Percentiles rank a stretch among this genome's conserved stretches.
Evolutionary conservation across 23 tunicate species (phyloP).

Genomic region (Trididemnum nubilum): DNA sequence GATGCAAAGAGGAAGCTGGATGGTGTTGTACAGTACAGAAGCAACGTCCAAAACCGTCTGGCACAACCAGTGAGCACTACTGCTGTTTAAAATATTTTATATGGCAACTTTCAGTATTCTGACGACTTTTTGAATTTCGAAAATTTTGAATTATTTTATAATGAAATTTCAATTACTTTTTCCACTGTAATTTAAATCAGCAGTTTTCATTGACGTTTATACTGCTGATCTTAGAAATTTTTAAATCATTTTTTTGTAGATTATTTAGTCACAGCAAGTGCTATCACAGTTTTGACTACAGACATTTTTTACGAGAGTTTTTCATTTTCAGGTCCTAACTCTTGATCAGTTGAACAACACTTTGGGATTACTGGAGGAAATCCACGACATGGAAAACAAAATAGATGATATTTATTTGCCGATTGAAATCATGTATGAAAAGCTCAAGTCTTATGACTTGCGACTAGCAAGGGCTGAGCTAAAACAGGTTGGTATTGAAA

Average conservation of each 20-base stretch:
- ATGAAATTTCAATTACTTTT: too few relatives aligned
- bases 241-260: too few relatives aligned
- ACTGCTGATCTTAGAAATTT: too few relatives aligned
- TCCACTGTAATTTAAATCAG: too few relatives aligned
- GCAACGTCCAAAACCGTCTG: constrained; percentile 65
- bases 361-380: constrained; percentile 74
- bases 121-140: too few relatives aligned
- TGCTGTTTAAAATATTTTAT: too few relatives aligned
- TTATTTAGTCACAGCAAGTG: too few relatives aligned
- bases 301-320: too few relatives aligned
- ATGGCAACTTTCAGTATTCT: too few relatives aligned
- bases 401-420: constrained; percentile 90
- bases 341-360: constrained; percentile 86
- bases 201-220: too few relatives aligned
- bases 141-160: too few relatives aligned
- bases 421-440: constrained; percentile 88
- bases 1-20: constrained; percentile 83
- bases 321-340: constrained; percentile 77
- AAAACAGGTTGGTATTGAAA: constrained; percentile 55
- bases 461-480: constrained; percentile 82
- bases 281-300: too few relatives aligned
- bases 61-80: constrained; percentile 70
- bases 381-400: constrained; percentile 95
- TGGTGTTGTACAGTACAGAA: constrained; percentile 72
- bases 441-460: constrained; percentile 68